phyloP scores from a whole-genome alignment of 1,140 invertebrate species.

The Rhagoletis pomonella region DNA sequence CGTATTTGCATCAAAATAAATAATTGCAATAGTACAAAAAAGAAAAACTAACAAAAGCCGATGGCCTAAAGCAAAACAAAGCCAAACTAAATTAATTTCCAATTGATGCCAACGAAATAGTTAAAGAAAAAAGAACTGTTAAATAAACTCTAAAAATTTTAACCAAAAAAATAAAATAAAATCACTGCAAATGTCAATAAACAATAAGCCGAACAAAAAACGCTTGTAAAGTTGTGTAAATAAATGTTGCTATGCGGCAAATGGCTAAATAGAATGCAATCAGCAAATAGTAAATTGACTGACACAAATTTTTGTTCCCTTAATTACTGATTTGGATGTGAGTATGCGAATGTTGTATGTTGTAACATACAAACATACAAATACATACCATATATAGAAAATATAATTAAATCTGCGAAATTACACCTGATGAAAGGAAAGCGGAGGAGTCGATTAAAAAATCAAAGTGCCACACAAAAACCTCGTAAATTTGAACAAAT shows the following conservation, averaged over 20 bases:
- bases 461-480: too few species aligned
- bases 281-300: constrained; percentile 39
- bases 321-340: not conserved
- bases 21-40: not conserved
- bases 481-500: too few species aligned
- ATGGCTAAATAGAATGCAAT: constrained; percentile 47
- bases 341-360: too few species aligned
- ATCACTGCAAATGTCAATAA: not conserved
- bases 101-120: not conserved
- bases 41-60: not conserved
- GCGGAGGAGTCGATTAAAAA: too few species aligned
- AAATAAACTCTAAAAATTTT: not conserved
- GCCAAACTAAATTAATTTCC: constrained; percentile 46
- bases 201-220: not conserved
- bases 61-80: not conserved
- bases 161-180: not conserved
- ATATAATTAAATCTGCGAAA: too few species aligned
- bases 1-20: not conserved
- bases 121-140: not conserved
- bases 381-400: too few species aligned
- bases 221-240: constrained; percentile 13
- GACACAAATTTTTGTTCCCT: not conserved
- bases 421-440: too few species aligned
- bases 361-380: too few species aligned
- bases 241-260: not conserved